A percentile compares a stretch with the other conserved stretches of the same genome.
Conservation (phyloP, 2,888 invertebrate species). For the Dascillus cervinus region DNA sequence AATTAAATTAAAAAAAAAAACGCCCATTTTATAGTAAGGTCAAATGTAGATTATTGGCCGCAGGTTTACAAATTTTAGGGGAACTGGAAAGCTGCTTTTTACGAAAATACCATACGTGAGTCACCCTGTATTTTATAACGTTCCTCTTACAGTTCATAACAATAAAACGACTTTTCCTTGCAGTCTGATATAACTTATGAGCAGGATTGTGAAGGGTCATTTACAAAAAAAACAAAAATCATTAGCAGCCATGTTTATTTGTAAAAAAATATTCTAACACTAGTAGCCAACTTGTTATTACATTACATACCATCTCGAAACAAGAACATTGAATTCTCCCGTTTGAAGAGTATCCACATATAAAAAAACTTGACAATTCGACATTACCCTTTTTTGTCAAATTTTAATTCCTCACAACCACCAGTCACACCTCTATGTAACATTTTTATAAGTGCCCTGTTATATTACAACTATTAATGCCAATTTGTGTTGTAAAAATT, state of each 20-base stretch:
- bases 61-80: too few relatives aligned
- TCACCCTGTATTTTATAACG: too few relatives aligned
- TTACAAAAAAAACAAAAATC: conserved; percentile 7
- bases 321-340: conserved; percentile 6
- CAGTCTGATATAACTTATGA: too few relatives aligned
- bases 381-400: not conserved
- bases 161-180: too few relatives aligned
- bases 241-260: conserved; percentile 51
- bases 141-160: too few relatives aligned
- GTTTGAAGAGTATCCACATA: conserved; percentile 4
- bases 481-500: conserved; percentile 11
- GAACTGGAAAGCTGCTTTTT: too few relatives aligned
- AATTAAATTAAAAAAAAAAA: too few relatives aligned
- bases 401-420: conserved; percentile 12
- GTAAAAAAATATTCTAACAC: conserved; percentile 66
- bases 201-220: not conserved
- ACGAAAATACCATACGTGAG: too few relatives aligned
- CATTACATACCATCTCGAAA: conserved; percentile 21
- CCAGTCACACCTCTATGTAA: conserved; percentile 13
- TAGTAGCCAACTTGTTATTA: conserved; percentile 54
- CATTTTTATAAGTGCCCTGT: conserved; percentile 17
- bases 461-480: conserved; percentile 17
- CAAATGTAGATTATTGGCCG: too few relatives aligned
- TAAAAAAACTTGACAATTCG: conserved; percentile 6
- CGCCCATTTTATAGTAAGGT: too few relatives aligned